Base-by-base conservation (phyloP, 2,797 vertebrate genomes). In the Crocidura indochinensis region DNA sequence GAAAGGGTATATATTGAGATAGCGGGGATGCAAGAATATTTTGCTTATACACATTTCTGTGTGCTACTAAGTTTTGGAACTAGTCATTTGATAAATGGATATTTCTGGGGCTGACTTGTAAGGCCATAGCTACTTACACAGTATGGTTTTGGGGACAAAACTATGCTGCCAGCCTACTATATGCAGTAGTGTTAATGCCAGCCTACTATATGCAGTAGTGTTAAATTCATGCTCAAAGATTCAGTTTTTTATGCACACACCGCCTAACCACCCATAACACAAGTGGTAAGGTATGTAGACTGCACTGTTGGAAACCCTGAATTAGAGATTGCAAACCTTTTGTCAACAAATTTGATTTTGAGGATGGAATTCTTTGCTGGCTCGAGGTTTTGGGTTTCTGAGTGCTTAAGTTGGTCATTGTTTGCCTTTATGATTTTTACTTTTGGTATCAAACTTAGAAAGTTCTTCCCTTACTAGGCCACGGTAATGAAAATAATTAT, bases 341-440 rank as follows among this genome's bases (percentile, higher is more conserved):
- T 96, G 92, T 96, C 89, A 87, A 89, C 83, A 87, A 93, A 95
- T 94, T 96, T 94, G 94, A 94, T 94, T 95, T 95, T 84, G 29
- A 92, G 82, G 84, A 92, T 79, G 47, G 72, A 91, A 74, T 87
- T 83, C 38, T 90, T 95, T 92, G 72, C 75, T 77, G 56, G 29
- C 78, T 72, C 93, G 60, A 92, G 68, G 75, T 95, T 92, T 96
- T 83, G 69, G 76, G 84, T 96, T 96, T 95, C 94, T 80, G 0
- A 87, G 82, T 92, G 91, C 77, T 91, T 94, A 96, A 92, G 91
- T 72, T 71, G 94, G 86, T 80, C 84, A 89, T 96, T 94, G 84
- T 94, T 92, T 92, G 91, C 88, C 75, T 94, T 95, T 93, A 92
- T 96, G 93, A 93, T 86, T 91, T 94, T 96, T 91, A 24, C 53